Conservation (phyloP, 2,113 vertebrate species). For the Donacobius atricapilla region DNA sequence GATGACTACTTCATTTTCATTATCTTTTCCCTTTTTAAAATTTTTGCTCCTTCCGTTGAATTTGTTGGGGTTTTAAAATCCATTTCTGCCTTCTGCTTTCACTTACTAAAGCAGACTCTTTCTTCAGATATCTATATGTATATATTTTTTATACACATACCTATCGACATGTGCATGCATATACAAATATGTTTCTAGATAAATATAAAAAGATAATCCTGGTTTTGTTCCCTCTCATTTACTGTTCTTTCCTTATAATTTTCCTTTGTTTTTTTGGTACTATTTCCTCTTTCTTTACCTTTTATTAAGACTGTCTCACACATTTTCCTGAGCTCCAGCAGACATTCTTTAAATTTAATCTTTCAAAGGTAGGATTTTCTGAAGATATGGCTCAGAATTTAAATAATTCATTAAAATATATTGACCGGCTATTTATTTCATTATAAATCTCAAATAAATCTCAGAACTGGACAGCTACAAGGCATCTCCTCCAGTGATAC, state of each 20-base stretch:
- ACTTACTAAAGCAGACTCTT: background rate
- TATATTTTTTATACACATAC: background rate
- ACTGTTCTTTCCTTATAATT: background rate
- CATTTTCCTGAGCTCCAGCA: background rate
- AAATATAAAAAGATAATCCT: background rate
- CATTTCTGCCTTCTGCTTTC: background rate
- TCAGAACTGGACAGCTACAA: background rate
- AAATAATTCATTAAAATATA: background rate
- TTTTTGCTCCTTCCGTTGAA: accelerated
- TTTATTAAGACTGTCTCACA: background rate
- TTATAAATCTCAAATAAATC: no score
- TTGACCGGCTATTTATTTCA: background rate
- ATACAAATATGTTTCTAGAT: background rate
- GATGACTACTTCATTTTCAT: background rate
- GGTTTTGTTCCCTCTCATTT: background rate
- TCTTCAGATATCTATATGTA: background rate
- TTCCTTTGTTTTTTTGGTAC: background rate
- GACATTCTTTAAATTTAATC: background rate
- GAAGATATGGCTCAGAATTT: background rate
- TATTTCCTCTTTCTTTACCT: background rate
- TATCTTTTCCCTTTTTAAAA: background rate
- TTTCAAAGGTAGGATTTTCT: background rate
- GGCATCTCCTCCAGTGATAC: background rate
- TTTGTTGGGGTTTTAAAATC: background rate
- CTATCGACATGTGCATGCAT: background rate